A percentile compares a stretch with the other conserved stretches of the same genome.
Evolutionary conservation across 2,888 invertebrate genomes (phyloP).

Genomic region (Dryadula phaetusa): DNA sequence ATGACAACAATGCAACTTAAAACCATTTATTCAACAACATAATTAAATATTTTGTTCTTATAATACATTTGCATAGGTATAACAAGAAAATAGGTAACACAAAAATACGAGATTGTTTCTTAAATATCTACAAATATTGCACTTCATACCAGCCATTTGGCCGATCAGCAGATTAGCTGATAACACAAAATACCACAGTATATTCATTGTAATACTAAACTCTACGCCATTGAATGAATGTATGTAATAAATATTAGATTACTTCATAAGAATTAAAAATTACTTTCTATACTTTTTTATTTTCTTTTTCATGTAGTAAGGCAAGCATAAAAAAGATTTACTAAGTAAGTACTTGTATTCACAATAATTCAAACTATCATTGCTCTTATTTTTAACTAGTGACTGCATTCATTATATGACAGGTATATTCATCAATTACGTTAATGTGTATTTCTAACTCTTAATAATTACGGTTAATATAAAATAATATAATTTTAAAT

Average conservation of each 20-base stretch:
- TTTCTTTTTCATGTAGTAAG: not conserved
- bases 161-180: conserved; percentile 50
- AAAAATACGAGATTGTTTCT: conserved; percentile 11
- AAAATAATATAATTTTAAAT: not conserved
- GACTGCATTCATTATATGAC: not conserved
- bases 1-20: conserved; percentile 3
- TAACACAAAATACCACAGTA: conserved; percentile 35
- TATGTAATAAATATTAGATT: conserved; percentile 15
- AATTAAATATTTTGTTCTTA: conserved; percentile 13
- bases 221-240: not conserved
- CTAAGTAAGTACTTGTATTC: not conserved
- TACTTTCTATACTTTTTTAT: too few species aligned
- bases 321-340: not conserved
- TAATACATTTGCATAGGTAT: not conserved
- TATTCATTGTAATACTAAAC: conserved; percentile 5
- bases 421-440: not conserved
- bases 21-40: conserved; percentile 14
- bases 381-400: not conserved
- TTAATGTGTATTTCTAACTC: not conserved
- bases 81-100: conserved; percentile 24
- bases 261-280: too few species aligned
- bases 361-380: not conserved
- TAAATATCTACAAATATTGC: conserved; percentile 62
- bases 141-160: conserved; percentile 58
- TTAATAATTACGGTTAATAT: not conserved